Conservation (phyloP, 2,888 invertebrate species). For the Drosophila lacicola region DNA sequence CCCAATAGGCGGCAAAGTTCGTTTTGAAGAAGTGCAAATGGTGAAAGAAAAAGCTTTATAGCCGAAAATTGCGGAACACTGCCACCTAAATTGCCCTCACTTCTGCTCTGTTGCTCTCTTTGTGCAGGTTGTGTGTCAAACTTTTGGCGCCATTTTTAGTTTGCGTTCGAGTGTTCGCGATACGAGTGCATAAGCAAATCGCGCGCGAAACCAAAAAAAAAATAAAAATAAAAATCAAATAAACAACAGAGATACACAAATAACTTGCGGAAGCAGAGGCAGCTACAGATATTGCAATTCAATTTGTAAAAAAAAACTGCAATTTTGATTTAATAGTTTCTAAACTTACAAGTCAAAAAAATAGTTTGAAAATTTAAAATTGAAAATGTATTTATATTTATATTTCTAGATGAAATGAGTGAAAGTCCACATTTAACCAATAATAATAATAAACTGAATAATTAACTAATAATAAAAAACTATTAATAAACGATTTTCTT, state of each 20-base stretch:
- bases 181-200: slow-evolving; percentile 68
- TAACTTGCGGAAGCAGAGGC: slow-evolving; percentile 23
- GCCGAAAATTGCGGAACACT: slow-evolving; percentile 51
- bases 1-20: slow-evolving; percentile 18
- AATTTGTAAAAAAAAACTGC: not conserved
- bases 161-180: slow-evolving; percentile 66
- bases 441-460: not conserved
- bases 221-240: slow-evolving; percentile 7
- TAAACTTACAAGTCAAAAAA: too few relatives aligned
- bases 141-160: slow-evolving; percentile 82
- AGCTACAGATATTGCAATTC: not conserved
- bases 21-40: slow-evolving; percentile 39
- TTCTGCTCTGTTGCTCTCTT: slow-evolving; percentile 21
- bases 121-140: slow-evolving; percentile 53
- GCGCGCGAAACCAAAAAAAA: slow-evolving; percentile 61
- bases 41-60: slow-evolving; percentile 65
- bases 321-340: not conserved
- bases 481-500: too few relatives aligned
- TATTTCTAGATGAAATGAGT: too few relatives aligned
- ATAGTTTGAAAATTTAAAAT: too few relatives aligned
- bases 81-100: slow-evolving; percentile 31
- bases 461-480: not conserved
- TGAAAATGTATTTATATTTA: too few relatives aligned
- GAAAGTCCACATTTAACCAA: too few relatives aligned
- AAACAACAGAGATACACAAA: slow-evolving; percentile 12